phyloP scores from a whole-genome alignment of 23 tunicate genomes.

The Oikopleura dioica region DNA sequence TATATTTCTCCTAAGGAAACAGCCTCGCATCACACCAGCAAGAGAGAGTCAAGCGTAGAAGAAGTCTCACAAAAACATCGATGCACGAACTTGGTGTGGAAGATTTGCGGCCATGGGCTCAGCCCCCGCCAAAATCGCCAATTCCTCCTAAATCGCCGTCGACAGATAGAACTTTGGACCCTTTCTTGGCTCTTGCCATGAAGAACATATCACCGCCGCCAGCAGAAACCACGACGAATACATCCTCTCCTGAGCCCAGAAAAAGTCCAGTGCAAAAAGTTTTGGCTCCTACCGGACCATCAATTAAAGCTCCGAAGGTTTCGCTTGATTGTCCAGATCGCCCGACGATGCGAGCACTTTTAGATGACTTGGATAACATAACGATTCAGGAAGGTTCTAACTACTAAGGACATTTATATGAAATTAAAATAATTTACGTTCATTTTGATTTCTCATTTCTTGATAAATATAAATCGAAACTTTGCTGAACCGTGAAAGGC shows the following conservation, averaged over 20 bases:
- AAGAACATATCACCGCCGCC: too few relatives aligned
- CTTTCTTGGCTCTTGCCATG: too few relatives aligned
- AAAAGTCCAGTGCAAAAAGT: neutral
- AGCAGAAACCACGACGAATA: too few relatives aligned
- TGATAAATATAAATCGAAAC: too few relatives aligned
- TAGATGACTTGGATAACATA: slow-evolving; percentile 2
- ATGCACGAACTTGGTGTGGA: slow-evolving; percentile 2
- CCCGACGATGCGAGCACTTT: neutral
- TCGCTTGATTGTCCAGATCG: neutral
- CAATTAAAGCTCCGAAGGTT: too few relatives aligned
- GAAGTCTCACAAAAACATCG: neutral
- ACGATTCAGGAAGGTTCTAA: too few relatives aligned
- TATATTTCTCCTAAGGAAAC: neutral
- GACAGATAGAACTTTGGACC: neutral
- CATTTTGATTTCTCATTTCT: too few relatives aligned
- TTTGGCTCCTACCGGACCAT: too few relatives aligned
- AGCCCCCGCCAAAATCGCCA: slow-evolving; percentile 14
- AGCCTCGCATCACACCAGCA: neutral
- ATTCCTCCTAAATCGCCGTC: neutral
- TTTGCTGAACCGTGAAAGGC: too few relatives aligned
- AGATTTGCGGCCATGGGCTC: slow-evolving; percentile 7
- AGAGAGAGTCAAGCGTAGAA: neutral
- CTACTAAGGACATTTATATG: too few relatives aligned
- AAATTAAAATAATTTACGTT: too few relatives aligned
- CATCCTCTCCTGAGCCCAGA: neutral